These are phyloP conservation scores for Erebia epiphron DNA, from an alignment of 2,888 invertebrate species.

Conservation along the genomic window DNA sequence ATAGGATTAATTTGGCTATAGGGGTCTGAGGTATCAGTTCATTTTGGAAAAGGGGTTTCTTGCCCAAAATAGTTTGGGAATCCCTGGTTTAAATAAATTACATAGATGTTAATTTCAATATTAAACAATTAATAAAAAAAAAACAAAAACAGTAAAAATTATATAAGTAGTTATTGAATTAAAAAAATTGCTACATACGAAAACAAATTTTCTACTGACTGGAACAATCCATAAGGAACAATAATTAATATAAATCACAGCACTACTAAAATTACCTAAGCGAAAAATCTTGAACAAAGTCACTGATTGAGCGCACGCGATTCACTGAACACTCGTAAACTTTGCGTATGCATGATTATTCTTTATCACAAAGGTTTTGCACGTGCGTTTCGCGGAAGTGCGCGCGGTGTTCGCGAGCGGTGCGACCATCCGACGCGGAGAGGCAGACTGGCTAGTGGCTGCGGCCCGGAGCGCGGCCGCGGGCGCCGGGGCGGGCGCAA, in stretches of 20 bases:
- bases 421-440: slow-evolving; percentile 46
- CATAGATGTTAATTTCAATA: not conserved
- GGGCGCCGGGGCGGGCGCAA: slow-evolving; percentile 74
- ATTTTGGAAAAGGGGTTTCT: too few species aligned
- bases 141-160: not conserved
- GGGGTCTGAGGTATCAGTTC: too few species aligned
- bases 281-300: slow-evolving; percentile 32
- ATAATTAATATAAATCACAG: slow-evolving; percentile 8
- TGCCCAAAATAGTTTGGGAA: too few species aligned
- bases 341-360: slow-evolving; percentile 44
- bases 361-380: slow-evolving; percentile 50
- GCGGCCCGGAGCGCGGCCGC: slow-evolving; percentile 48
- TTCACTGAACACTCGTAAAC: slow-evolving; percentile 35
- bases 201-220: slow-evolving; percentile 12
- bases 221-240: slow-evolving; percentile 22
- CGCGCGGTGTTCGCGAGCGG: slow-evolving; percentile 48
- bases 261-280: slow-evolving; percentile 36
- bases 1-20: too few species aligned
- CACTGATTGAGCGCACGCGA: slow-evolving; percentile 24
- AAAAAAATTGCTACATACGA: slow-evolving; percentile 15
- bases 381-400: slow-evolving; percentile 67
- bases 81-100: not conserved
- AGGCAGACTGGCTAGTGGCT: slow-evolving; percentile 46
- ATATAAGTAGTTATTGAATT: not conserved
- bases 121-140: not conserved